Evolutionary conservation across 1,140 invertebrate genomes (phyloP).

Genomic region (Sesamia nonagrioides): DNA sequence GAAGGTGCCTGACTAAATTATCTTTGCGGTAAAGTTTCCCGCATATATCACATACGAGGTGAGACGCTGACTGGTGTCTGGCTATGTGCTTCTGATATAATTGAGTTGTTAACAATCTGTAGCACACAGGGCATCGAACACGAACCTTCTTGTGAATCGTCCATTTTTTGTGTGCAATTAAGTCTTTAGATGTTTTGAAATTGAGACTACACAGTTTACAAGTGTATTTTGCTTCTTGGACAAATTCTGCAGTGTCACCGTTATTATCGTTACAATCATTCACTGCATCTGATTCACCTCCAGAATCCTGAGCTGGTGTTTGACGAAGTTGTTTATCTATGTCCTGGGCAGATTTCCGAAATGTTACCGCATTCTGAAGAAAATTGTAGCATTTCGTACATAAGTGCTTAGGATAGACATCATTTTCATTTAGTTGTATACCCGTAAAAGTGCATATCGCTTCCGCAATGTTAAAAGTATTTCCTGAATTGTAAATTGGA

Average conservation of each 20-base stretch:
- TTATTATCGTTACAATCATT: not conserved
- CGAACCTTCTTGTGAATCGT: conserved; percentile 60
- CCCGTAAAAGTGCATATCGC: conserved; percentile 55
- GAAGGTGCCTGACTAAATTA: conserved; percentile 60
- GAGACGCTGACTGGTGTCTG: conserved; percentile 59
- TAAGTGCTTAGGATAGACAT: conserved; percentile 61
- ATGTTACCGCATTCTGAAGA: conserved; percentile 61
- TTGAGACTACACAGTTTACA: conserved; percentile 56
- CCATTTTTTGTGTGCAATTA: conserved; percentile 54
- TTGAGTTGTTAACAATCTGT: conserved; percentile 56
- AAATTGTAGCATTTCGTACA: conserved; percentile 58
- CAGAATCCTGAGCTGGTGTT: conserved; percentile 27
- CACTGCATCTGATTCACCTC: conserved; percentile 3
- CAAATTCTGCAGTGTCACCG: conserved; percentile 3
- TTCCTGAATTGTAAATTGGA: conserved; percentile 58
- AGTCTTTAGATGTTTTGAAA: conserved; percentile 48
- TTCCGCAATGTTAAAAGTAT: conserved; percentile 54
- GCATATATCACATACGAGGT: conserved; percentile 68
- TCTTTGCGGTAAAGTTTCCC: conserved; percentile 67
- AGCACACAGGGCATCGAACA: conserved; percentile 64
- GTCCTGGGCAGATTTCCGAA: conserved; percentile 62
- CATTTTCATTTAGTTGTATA: conserved; percentile 59
- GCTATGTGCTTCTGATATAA: conserved; percentile 63
- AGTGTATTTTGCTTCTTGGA: conserved; percentile 26
- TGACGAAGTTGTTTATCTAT: conserved; percentile 55